A percentile compares a stretch with the other conserved stretches of the same genome.
Conservation (phyloP, 2,113 vertebrate genomes). For the Corythoichthys intestinalis region DNA sequence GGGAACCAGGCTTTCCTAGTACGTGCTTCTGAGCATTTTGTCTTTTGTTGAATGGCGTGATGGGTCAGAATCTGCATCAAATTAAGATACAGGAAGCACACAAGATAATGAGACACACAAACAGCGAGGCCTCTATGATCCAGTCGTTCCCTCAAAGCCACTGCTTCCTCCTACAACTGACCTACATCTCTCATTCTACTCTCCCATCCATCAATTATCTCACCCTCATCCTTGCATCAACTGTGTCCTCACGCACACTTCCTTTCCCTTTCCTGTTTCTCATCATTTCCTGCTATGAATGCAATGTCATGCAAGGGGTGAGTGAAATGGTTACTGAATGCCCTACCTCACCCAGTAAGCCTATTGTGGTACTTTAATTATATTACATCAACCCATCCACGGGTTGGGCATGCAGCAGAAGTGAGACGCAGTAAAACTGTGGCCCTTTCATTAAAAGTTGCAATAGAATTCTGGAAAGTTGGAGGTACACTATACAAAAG, state of each 20-base stretch:
- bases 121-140: slow-evolving; percentile 21
- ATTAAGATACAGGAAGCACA: slow-evolving; percentile 18
- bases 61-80: slow-evolving; percentile 12
- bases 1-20: slow-evolving; percentile 1
- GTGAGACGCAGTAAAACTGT: slow-evolving; percentile 30
- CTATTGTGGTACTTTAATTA: slow-evolving; percentile 59
- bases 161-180: slow-evolving; percentile 44
- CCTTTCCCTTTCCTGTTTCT: slow-evolving; percentile 18
- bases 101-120: slow-evolving; percentile 6
- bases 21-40: slow-evolving; percentile 11
- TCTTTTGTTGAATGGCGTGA: slow-evolving; percentile 9
- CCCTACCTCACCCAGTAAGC: slow-evolving; percentile 34
- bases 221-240: slow-evolving; percentile 21
- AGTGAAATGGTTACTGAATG: slow-evolving; percentile 34
- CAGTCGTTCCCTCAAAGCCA: slow-evolving; percentile 42
- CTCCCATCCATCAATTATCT: slow-evolving; percentile 21
- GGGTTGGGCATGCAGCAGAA: slow-evolving; percentile 24
- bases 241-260: slow-evolving; percentile 26
- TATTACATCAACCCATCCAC: slow-evolving; percentile 45
- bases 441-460: slow-evolving; percentile 27
- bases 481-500: slow-evolving; percentile 22
- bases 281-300: slow-evolving; percentile 25
- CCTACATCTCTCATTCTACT: slow-evolving; percentile 32
- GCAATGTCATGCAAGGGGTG: slow-evolving; percentile 45
- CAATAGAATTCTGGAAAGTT: slow-evolving; percentile 19